Base-by-base conservation (phyloP, 2,888 invertebrate species). In the Lasioglossum pauxillum region DNA sequence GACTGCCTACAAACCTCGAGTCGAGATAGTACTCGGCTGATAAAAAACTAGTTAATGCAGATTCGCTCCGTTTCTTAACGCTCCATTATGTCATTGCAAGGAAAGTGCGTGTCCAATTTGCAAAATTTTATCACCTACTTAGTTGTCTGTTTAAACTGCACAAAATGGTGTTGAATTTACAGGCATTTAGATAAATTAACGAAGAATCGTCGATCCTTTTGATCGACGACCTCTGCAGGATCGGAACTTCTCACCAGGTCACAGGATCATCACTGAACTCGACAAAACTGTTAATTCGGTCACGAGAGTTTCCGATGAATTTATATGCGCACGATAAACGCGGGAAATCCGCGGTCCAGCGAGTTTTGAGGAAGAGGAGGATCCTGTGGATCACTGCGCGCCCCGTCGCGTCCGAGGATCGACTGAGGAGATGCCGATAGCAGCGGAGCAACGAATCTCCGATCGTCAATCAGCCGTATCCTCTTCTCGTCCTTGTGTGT, bases 361-460 rank as follows among this genome's bases (percentile, higher is more conserved):
- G 41, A 41, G n/a, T 12, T 38, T 12, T 10, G 35, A 35, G 19
- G 23, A 38, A 67, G 10, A 31, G 10, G 19, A 67, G 35, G 19
- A 67, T 67, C 35, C 67, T 10, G 35, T 67, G n/a, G 23, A 46
- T 73, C 71, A 80, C 64, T 69, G 80, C 38, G 73, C 60, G 49
- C 75, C 64, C 44, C 27, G 31, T 60, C 80, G 71, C 85, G 88
- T 75, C 79, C 82, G 76, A 79, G 41, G 73, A 80, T 19, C 53
- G 74, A 88, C 88, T 88, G 88, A 77, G 49, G 31, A 53, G 46
- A 38, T 2, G 23, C 12, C 57, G 80, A 71, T 80, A 14, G 31
- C 44, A 60, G 12, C n/a, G 57, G 81, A 78, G 60, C 79, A 80
- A 86, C 86, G 80, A 64, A 83, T 85, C 75, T 41, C 53, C 53